These are phyloP conservation scores for Bruchidius siliquastri DNA, from an alignment of 2,888 invertebrate species.

Conservation along the genomic window DNA sequence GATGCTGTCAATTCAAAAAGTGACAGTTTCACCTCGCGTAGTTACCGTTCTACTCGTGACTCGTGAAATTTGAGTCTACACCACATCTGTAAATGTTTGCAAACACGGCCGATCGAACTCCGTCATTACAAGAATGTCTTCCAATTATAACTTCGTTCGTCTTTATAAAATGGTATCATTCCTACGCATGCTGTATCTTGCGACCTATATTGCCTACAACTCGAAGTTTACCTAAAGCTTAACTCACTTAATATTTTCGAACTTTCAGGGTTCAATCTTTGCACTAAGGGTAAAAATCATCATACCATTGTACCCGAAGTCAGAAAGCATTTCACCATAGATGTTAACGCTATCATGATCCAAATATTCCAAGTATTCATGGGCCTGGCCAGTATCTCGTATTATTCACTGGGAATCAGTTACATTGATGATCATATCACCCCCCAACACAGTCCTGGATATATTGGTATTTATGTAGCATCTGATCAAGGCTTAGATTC, in stretches of 20 bases:
- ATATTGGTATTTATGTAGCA: constrained; percentile 39
- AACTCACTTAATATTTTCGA: neutral
- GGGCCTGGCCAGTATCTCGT: constrained; percentile 37
- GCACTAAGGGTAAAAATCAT: neutral
- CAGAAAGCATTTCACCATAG: neutral
- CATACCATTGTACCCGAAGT: neutral
- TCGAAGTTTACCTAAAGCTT: no score
- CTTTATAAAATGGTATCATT: no score
- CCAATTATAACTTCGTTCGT: no score
- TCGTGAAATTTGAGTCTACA: no score
- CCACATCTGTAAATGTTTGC: no score
- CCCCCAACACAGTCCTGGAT: constrained; percentile 49
- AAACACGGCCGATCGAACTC: no score
- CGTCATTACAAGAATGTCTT: no score
- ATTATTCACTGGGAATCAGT: constrained; percentile 54
- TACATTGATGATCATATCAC: constrained; percentile 60
- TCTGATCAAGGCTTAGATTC: neutral
- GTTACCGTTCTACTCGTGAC: no score
- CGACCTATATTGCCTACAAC: no score
- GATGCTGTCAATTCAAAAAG: no score
- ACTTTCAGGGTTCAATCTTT: neutral
- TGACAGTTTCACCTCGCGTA: no score
- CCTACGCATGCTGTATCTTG: no score
- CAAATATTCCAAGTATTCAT: constrained; percentile 39
- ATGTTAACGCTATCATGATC: constrained; percentile 29